Conservation (phyloP, 2,888 invertebrate species). For the Eurytoma adleriae region DNA sequence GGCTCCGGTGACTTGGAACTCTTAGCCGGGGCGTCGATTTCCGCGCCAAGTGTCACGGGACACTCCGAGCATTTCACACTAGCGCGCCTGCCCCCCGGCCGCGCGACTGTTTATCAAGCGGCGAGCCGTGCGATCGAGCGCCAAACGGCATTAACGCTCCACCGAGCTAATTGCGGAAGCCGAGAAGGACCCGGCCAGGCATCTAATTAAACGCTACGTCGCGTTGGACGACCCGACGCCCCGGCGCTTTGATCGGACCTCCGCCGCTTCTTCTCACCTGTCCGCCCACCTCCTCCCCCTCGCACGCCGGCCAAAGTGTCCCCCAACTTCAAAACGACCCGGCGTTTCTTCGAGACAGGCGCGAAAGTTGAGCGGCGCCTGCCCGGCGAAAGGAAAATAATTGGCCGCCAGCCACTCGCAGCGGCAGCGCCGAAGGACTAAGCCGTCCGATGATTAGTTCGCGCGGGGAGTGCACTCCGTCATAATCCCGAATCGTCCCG, state of each 20-base stretch:
- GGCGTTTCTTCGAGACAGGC: background rate
- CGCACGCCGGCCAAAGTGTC: background rate
- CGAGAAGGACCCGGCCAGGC: conserved; percentile 21
- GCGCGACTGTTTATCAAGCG: conserved; percentile 63
- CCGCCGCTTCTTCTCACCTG: background rate
- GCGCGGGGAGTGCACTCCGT: conserved; percentile 13
- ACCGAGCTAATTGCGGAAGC: conserved; percentile 64
- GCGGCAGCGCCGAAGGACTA: background rate
- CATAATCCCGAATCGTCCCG: conserved; percentile 46
- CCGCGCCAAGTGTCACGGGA: conserved; percentile 16
- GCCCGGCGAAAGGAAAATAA: background rate
- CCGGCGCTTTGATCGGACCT: conserved; percentile 5
- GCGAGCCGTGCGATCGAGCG: conserved; percentile 58
- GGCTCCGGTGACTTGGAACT: background rate
- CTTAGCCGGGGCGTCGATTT: conserved; percentile 10
- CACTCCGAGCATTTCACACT: conserved; percentile 45
- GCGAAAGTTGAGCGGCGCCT: no score
- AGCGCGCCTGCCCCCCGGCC: conserved; percentile 2
- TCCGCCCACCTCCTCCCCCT: background rate
- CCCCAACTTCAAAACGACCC: background rate
- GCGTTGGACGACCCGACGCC: background rate
- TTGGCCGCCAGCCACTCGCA: background rate
- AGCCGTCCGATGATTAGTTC: background rate
- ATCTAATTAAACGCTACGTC: conserved; percentile 40
- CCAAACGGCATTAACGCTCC: conserved; percentile 60